Base-by-base conservation (phyloP, 2,797 vertebrate genomes). In the Ctenosaura bakeri region DNA sequence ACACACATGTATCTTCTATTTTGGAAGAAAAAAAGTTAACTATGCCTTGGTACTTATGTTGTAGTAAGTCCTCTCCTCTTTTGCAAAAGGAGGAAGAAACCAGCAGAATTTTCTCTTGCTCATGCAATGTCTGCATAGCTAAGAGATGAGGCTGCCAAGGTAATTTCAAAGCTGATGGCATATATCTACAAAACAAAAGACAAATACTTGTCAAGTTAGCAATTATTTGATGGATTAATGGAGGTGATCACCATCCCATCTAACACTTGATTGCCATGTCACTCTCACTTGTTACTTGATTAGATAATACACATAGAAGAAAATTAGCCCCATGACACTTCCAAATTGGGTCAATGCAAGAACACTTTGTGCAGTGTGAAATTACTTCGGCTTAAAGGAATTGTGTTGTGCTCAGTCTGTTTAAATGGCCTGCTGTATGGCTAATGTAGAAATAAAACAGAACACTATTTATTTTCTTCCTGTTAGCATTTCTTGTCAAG, bases 141-240 rank as follows among this genome's bases (percentile, higher is more conserved):
- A 83, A 6, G 38, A 73, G 71, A 90, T 82, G 66, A 90, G 46
- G 26, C n/a, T 90, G 85, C 71, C 85, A 83, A 77, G 4, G 29
- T 90, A 62, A 86, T 86, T 90, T 90, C 32, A 26, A 42, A 83
- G 76, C 62, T 83, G 54, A 87, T 87, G 89, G 71, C 73, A 83
- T 87, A 83, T 71, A 90, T 66, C 59, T 84, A 83, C 79, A 83
- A 83, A 87, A 90, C 10, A 86, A 73, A 87, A 87, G 85, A 87
- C 79, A 90, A 69, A 77, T 78, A 83, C 71, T 87, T 87, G 85
- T 87, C 85, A 90, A 38, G 73, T n/a, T 90, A 87, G 71, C 90
- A 90, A 90, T 90, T 90, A 87, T 90, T 90, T 84, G 80, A 90
- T 87, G 80, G 73, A 90, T 90, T 90, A 88, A 90, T 87, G 59